Percentiles rank a stretch among this genome's conserved stretches.
These are phyloP conservation scores for Cuniculus paca DNA, from an alignment of 2,797 vertebrate genomes.

Conservation along the genomic window DNA sequence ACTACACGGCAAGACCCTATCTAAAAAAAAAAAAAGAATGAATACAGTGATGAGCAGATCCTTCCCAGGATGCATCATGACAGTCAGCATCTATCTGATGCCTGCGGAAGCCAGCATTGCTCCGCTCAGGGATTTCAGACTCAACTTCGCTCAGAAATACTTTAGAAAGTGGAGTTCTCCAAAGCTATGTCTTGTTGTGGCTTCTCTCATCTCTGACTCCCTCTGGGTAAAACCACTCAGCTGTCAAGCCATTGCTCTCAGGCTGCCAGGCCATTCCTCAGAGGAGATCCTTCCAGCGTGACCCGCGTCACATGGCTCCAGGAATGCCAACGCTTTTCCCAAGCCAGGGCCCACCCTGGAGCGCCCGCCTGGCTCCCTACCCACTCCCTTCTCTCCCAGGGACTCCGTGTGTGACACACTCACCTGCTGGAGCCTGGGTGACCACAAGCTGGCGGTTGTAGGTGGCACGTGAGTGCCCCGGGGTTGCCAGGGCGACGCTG, in stretches of 20 bases:
- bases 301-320: background rate
- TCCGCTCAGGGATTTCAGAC: background rate
- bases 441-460: background rate
- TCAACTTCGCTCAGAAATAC: background rate
- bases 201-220: background rate
- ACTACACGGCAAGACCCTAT: too few species aligned
- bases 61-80: fast-evolving
- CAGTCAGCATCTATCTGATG: fast-evolving
- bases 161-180: background rate
- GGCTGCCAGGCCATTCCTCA: background rate
- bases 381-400: background rate
- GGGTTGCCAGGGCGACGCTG: background rate
- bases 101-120: background rate
- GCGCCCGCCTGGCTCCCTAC: background rate
- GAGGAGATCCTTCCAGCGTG: constrained; percentile 4
- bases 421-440: background rate
- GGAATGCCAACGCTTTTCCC: background rate
- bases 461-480: background rate
- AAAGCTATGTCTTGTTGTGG: background rate
- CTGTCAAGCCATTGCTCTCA: background rate
- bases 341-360: background rate
- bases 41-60: fast-evolving
- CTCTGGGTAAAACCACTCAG: background rate
- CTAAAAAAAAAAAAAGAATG: too few species aligned
- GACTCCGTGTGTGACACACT: background rate